A percentile compares a stretch with the other conserved stretches of the same genome.
Evolutionary conservation across 2,797 vertebrate genomes (phyloP).

Genomic region (Myotis pilosus): DNA sequence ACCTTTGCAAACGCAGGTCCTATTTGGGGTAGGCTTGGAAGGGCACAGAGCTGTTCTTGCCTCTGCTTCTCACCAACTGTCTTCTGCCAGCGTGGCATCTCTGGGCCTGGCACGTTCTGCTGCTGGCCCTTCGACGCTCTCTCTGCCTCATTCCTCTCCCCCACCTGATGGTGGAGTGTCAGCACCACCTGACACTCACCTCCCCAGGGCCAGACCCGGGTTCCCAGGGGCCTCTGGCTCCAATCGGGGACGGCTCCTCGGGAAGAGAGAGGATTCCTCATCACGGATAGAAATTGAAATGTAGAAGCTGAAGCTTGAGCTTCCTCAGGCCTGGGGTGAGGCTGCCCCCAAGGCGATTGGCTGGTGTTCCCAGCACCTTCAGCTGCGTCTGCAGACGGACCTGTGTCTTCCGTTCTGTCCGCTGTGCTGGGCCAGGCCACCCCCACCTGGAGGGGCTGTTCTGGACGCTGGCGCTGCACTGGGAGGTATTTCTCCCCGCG

Average conservation of each 20-base stretch:
- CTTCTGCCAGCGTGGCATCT: too few relatives aligned
- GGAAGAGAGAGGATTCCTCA: background rate
- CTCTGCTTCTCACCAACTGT: background rate
- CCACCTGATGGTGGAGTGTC: too few relatives aligned
- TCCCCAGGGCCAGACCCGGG: background rate
- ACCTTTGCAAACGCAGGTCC: fast-evolving
- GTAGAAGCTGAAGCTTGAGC: too few relatives aligned
- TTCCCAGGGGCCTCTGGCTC: background rate
- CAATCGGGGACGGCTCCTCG: fast-evolving
- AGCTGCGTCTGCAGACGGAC: fast-evolving
- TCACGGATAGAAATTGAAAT: background rate
- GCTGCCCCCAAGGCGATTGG: background rate
- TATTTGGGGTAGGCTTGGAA: background rate
- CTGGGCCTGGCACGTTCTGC: background rate
- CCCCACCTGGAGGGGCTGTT: fast-evolving
- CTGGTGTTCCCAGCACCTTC: background rate
- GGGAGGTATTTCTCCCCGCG: constrained; percentile 6
- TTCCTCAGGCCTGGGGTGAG: fast-evolving
- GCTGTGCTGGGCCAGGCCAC: fast-evolving
- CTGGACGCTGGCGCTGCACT: background rate
- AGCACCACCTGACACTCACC: background rate
- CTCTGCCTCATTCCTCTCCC: fast-evolving
- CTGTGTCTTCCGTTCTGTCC: fast-evolving
- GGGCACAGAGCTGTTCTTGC: background rate
- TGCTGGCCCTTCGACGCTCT: background rate